Conservation (phyloP, 1,140 invertebrate species). For the Monochamus saltuarius region DNA sequence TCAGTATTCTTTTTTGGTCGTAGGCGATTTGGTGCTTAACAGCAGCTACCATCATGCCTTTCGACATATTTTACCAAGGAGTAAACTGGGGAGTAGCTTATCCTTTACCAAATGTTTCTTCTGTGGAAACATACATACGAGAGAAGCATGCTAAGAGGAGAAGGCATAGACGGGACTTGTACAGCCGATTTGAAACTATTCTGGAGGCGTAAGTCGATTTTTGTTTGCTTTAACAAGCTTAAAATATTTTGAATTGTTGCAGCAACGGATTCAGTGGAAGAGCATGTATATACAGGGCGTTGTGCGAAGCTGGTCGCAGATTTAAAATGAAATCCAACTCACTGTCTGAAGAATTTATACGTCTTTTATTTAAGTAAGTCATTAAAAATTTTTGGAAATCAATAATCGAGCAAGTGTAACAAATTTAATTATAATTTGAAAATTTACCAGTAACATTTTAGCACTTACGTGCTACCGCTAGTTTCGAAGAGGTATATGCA, state of each 20-base stretch:
- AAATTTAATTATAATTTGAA: no score
- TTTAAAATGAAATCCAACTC: conserved; percentile 63
- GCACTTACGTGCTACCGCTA: no score
- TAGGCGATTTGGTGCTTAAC: conserved; percentile 36
- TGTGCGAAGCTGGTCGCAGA: conserved; percentile 71
- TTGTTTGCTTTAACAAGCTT: not conserved
- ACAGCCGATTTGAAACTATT: conserved; percentile 66
- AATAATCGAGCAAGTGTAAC: no score
- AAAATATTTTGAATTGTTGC: conserved; percentile 27
- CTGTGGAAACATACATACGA: conserved; percentile 53
- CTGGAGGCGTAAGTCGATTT: conserved; percentile 64
- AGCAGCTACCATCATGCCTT: no score
- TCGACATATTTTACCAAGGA: conserved; percentile 65
- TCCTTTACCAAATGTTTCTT: conserved; percentile 69
- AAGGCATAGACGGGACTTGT: conserved; percentile 60
- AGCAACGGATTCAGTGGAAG: conserved; percentile 64
- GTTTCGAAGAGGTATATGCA: no score
- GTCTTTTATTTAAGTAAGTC: conserved; percentile 69
- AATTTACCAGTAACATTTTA: no score
- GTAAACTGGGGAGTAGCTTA: conserved; percentile 76
- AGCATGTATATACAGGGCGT: conserved; percentile 69
- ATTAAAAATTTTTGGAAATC: conserved; percentile 1
- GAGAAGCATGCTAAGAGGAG: conserved; percentile 54
- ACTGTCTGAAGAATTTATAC: conserved; percentile 71
- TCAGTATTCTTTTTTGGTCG: conserved; percentile 21